Conservation (phyloP, 2,797 vertebrate genomes). For the Mus minutoides region DNA sequence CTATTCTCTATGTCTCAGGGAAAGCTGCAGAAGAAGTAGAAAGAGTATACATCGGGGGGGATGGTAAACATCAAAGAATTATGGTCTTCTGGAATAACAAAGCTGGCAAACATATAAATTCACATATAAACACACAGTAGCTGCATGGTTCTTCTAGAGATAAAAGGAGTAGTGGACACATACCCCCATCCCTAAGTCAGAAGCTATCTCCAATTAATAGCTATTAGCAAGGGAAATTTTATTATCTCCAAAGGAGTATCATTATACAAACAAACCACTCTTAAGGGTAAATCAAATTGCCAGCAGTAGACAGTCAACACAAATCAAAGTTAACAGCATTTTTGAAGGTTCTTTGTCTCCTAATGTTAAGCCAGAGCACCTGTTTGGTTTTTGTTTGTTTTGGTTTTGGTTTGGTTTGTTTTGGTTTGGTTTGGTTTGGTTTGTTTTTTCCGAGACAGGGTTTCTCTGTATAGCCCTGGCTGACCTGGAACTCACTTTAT, state of each 20-base stretch:
- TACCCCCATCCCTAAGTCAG: background rate
- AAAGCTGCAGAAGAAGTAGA: background rate
- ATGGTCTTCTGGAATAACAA: background rate
- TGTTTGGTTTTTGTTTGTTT: background rate
- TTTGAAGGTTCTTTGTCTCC: background rate
- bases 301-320: background rate
- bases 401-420: too few species aligned
- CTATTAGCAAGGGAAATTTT: background rate
- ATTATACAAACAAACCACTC: background rate
- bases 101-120: background rate
- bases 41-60: background rate
- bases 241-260: background rate
- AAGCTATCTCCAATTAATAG: background rate
- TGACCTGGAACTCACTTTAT: too few species aligned
- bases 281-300: background rate
- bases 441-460: too few species aligned
- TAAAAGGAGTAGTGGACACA: background rate
- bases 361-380: background rate
- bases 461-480: too few species aligned
- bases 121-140: too few species aligned
- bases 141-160: background rate
- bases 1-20: too few species aligned
- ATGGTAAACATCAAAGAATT: background rate
- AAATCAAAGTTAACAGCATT: background rate
- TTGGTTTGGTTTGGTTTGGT: too few species aligned